Evolutionary conservation across 2,797 vertebrate species (phyloP).

Genomic region (Champsocephalus esox): DNA sequence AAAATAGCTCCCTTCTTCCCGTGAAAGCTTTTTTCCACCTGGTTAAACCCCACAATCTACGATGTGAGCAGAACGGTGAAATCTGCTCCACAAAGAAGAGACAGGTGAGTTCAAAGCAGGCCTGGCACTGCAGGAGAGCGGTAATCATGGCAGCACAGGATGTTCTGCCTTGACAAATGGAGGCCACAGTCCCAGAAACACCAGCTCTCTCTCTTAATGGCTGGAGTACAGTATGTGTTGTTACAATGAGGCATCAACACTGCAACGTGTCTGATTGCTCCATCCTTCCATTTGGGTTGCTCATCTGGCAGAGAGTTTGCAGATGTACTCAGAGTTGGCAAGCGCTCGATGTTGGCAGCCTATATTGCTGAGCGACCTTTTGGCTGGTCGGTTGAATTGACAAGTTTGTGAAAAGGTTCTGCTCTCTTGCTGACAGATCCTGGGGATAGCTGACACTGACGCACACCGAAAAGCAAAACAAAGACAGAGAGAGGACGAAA

Average conservation of each 20-base stretch:
- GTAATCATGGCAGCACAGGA: constrained; percentile 52
- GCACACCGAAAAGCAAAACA: constrained; percentile 36
- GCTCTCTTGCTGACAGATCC: constrained; percentile 42
- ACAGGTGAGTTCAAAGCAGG: constrained; percentile 66
- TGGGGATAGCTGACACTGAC: constrained; percentile 34
- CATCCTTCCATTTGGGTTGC: not conserved
- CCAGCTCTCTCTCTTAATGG: constrained; percentile 11
- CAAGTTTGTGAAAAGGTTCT: constrained; percentile 66
- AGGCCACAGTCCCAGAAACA: constrained; percentile 39
- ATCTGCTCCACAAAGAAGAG: constrained; percentile 58
- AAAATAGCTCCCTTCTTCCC: constrained; percentile 45
- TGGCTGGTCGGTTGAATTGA: constrained; percentile 46
- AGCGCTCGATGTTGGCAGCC: constrained; percentile 1
- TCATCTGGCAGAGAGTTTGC: constrained; percentile 27
- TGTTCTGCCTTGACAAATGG: constrained; percentile 45
- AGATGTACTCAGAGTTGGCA: constrained; percentile 27
- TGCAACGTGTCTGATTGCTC: constrained; percentile 16
- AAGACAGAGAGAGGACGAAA: constrained; percentile 12
- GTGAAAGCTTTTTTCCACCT: constrained; percentile 65
- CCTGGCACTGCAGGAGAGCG: constrained; percentile 46
- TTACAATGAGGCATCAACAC: constrained; percentile 21
- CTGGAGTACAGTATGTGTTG: constrained; percentile 2
- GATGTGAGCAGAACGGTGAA: constrained; percentile 51
- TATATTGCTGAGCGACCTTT: constrained; percentile 72
- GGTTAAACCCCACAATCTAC: constrained; percentile 59